Conservation (phyloP, 2,888 invertebrate species). For the Diarsia brunnea region DNA sequence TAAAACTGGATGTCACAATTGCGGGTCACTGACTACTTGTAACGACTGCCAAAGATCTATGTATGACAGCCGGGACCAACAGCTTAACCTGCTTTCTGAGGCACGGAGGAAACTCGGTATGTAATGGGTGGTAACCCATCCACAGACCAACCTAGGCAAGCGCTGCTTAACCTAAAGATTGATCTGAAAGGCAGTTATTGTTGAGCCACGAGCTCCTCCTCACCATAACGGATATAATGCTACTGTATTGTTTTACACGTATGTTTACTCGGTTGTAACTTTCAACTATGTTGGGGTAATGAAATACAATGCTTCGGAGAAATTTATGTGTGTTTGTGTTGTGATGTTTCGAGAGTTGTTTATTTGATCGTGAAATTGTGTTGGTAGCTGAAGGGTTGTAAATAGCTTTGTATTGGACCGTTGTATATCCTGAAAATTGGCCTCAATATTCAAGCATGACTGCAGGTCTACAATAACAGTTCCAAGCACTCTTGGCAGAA, state of each 20-base stretch:
- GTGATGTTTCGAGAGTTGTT: conserved; percentile 19
- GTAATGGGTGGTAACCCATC: too few relatives aligned
- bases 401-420: not conserved
- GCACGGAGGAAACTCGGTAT: too few relatives aligned
- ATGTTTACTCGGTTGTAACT: conserved; percentile 9
- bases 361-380: conserved; percentile 36
- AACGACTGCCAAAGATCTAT: too few relatives aligned
- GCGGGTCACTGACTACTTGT: too few relatives aligned
- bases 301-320: conserved; percentile 30
- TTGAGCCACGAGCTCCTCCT: too few relatives aligned
- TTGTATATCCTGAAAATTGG: not conserved
- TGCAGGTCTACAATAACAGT: not conserved
- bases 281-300: conserved; percentile 39
- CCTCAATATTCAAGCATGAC: not conserved
- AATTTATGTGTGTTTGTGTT: conserved; percentile 32
- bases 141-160: too few relatives aligned
- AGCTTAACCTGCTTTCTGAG: too few relatives aligned
- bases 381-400: not conserved
- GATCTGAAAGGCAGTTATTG: too few relatives aligned
- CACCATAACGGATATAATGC: conserved; percentile 7
- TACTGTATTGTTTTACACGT: conserved; percentile 24
- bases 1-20: too few relatives aligned
- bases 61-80: too few relatives aligned
- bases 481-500: not conserved
- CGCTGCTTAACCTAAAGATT: too few relatives aligned